A percentile compares a stretch with the other conserved stretches of the same genome.
phyloP scores from a whole-genome alignment of 2,797 vertebrate species.

The Scarus forsteni region DNA sequence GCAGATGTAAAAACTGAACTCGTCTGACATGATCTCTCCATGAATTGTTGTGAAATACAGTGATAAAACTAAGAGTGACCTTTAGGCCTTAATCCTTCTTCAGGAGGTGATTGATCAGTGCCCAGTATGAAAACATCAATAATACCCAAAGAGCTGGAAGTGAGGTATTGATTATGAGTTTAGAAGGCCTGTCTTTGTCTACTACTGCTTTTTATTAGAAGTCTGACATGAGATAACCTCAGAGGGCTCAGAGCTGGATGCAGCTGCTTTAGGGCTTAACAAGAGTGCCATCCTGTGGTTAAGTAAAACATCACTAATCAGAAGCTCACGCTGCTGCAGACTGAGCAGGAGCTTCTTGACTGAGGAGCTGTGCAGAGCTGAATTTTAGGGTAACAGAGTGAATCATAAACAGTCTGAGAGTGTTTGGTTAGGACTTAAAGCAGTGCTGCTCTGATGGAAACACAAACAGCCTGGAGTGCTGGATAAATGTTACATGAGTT shows the following conservation, averaged over 20 bases:
- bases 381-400: neutral
- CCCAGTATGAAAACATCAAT: neutral
- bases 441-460: neutral
- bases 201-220: constrained; percentile 1
- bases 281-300: constrained; percentile 86
- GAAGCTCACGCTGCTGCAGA: constrained; percentile 12
- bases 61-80: neutral
- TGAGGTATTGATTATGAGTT: neutral
- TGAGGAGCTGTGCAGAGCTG: neutral
- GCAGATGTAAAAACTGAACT: neutral
- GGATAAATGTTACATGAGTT: neutral
- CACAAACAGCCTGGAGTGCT: neutral
- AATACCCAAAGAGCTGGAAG: neutral
- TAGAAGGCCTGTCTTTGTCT: neutral
- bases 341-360: neutral
- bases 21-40: neutral
- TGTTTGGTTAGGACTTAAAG: neutral
- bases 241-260: constrained; percentile 1
- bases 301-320: constrained; percentile 62
- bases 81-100: neutral
- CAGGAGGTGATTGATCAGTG: neutral
- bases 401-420: neutral
- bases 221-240: constrained; percentile 13
- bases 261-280: constrained; percentile 63
- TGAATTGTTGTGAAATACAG: neutral